A percentile compares a stretch with the other conserved stretches of the same genome.
Conservation (phyloP, 2,888 invertebrate genomes). For the Agrotis ipsilon region DNA sequence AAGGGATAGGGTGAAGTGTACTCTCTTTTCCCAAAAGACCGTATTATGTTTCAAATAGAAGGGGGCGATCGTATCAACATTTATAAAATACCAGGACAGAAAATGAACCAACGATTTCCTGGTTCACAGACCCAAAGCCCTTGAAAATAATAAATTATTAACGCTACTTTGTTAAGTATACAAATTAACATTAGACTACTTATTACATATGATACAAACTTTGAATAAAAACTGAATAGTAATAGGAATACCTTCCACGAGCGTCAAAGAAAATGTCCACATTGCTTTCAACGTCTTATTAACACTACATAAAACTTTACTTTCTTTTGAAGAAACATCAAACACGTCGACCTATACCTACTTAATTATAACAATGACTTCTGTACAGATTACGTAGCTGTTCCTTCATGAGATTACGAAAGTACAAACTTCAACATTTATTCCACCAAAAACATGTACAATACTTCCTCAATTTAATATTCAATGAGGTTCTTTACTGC, state of each 20-base stretch:
- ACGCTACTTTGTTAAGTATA: no score
- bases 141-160: background rate
- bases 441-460: slow-evolving; percentile 44
- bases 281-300: no score
- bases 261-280: no score
- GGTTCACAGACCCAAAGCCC: background rate
- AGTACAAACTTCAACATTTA: slow-evolving; percentile 12
- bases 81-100: background rate
- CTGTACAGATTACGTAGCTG: background rate
- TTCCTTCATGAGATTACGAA: slow-evolving; percentile 4
- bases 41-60: slow-evolving; percentile 38
- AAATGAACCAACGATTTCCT: slow-evolving; percentile 5
- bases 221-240: no score
- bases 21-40: slow-evolving; percentile 27
- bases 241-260: no score
- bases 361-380: background rate
- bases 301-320: no score
- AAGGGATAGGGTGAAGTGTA: slow-evolving; percentile 26
- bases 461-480: slow-evolving; percentile 66
- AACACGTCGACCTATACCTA: no score
- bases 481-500: slow-evolving; percentile 66
- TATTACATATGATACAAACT: no score
- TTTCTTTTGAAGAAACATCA: no score
- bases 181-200: no score
- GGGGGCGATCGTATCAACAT: slow-evolving; percentile 35